phyloP scores from a whole-genome alignment of 2,888 invertebrate genomes.

The Linnaemya vulpina region DNA sequence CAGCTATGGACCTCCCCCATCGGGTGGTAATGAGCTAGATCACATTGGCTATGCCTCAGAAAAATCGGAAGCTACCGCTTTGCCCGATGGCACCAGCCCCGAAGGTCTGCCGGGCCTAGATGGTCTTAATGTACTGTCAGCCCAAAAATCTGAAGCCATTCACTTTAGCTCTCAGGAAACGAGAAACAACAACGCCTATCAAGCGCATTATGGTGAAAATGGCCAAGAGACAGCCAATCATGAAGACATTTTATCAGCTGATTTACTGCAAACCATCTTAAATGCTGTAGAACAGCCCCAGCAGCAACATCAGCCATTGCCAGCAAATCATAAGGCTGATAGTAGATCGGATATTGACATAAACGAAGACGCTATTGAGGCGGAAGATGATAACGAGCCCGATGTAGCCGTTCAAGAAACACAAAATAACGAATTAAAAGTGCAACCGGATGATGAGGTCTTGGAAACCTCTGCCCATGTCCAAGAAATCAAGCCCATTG shows the following conservation, averaged over 20 bases:
- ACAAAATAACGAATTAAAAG: slow-evolving; percentile 72
- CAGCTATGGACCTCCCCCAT: slow-evolving; percentile 78
- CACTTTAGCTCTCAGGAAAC: slow-evolving; percentile 84
- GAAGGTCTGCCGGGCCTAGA: slow-evolving; percentile 79
- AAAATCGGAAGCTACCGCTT: slow-evolving; percentile 75
- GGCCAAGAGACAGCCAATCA: slow-evolving; percentile 84
- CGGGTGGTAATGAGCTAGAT: slow-evolving; percentile 78
- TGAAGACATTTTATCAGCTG: slow-evolving; percentile 90
- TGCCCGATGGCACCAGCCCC: slow-evolving; percentile 77
- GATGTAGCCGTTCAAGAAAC: slow-evolving; percentile 69
- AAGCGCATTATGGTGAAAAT: slow-evolving; percentile 88
- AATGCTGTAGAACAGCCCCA: slow-evolving; percentile 91
- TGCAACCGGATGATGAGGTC: slow-evolving; percentile 70
- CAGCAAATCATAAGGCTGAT: slow-evolving; percentile 77
- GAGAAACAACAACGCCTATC: slow-evolving; percentile 84
- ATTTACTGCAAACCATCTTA: slow-evolving; percentile 90
- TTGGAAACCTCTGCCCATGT: slow-evolving; percentile 69
- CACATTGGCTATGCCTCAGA: slow-evolving; percentile 80
- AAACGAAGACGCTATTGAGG: slow-evolving; percentile 70
- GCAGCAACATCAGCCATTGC: slow-evolving; percentile 72
- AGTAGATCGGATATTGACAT: slow-evolving; percentile 78
- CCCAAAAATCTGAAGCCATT: slow-evolving; percentile 81
- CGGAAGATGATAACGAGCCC: slow-evolving; percentile 70
- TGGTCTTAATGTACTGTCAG: slow-evolving; percentile 80
- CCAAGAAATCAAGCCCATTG: slow-evolving; percentile 76